Conservation (phyloP, 2,113 vertebrate genomes). For the Chaenocephalus aceratus region DNA sequence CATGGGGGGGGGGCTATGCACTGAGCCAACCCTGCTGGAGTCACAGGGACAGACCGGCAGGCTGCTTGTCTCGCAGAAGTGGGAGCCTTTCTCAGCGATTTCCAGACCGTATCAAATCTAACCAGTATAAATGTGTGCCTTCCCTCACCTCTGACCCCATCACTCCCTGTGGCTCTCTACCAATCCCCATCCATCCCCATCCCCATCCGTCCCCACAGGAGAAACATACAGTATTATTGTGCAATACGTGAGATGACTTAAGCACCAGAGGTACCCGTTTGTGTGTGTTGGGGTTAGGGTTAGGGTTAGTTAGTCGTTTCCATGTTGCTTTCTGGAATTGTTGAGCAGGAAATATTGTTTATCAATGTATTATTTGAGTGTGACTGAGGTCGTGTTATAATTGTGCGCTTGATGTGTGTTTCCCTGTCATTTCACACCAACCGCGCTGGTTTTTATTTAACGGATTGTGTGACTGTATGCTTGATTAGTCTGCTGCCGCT, state of each 20-base stretch:
- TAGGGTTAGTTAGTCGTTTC: constrained; percentile 10
- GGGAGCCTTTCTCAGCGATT: constrained; percentile 66
- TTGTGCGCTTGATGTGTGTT: constrained; percentile 45
- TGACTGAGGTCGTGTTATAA: constrained; percentile 48
- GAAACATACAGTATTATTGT: constrained; percentile 58
- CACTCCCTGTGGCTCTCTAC: constrained; percentile 36
- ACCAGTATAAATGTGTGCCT: constrained; percentile 64
- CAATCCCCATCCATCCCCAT: constrained; percentile 39
- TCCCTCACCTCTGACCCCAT: constrained; percentile 57
- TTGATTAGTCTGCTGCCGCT: constrained; percentile 57
- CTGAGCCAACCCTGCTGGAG: constrained; percentile 41
- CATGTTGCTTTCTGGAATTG: constrained; percentile 36
- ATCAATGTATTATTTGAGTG: constrained; percentile 25
- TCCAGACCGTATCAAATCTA: constrained; percentile 68
- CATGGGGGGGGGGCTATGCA: constrained; percentile 13
- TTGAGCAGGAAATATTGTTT: constrained; percentile 26
- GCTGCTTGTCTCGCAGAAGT: constrained; percentile 50
- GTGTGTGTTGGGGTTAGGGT: neutral
- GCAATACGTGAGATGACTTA: constrained; percentile 54
- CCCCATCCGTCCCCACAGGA: constrained; percentile 45
- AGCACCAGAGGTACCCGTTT: constrained; percentile 48
- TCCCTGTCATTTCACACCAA: constrained; percentile 53
- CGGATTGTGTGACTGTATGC: constrained; percentile 31
- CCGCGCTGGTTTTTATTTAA: constrained; percentile 32
- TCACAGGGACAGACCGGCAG: constrained; percentile 47